Evolutionary conservation across 2,797 vertebrate species (phyloP).

Genomic region (Petrocephalus sullivani): DNA sequence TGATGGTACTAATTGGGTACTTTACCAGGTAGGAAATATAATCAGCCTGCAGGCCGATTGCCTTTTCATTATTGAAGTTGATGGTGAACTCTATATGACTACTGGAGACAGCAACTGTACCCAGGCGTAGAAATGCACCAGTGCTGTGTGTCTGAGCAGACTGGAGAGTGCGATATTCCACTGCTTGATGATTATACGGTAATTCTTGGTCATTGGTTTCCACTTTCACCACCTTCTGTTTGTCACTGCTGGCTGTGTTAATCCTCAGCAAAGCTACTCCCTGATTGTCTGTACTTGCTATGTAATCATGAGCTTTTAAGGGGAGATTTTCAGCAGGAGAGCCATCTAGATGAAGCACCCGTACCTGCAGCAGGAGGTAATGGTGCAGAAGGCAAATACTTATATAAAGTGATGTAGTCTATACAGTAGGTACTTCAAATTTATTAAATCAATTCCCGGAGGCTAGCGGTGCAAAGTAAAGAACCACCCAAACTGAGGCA

Average conservation of each 20-base stretch:
- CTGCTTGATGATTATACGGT: background rate
- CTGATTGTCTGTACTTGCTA: background rate
- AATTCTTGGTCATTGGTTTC: background rate
- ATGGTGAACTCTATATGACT: background rate
- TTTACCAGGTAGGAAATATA: constrained; percentile 14
- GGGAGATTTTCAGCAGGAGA: background rate
- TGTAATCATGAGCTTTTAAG: background rate
- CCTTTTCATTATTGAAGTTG: background rate
- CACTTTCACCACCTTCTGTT: background rate
- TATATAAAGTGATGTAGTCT: too few relatives aligned
- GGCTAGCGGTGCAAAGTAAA: background rate
- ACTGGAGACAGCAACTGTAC: background rate
- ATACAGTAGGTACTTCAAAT: background rate
- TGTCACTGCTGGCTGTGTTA: background rate
- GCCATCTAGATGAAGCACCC: background rate
- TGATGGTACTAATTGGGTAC: background rate
- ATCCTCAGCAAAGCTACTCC: background rate
- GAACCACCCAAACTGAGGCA: background rate
- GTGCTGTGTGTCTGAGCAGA: background rate
- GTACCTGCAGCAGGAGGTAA: constrained; percentile 4
- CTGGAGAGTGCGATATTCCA: background rate
- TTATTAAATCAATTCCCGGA: background rate
- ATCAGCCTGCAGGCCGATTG: background rate
- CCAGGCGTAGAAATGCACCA: constrained; percentile 9
- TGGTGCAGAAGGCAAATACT: background rate